Evolutionary conservation across 2,113 vertebrate genomes (phyloP).

Genomic region (Proteles cristata): DNA sequence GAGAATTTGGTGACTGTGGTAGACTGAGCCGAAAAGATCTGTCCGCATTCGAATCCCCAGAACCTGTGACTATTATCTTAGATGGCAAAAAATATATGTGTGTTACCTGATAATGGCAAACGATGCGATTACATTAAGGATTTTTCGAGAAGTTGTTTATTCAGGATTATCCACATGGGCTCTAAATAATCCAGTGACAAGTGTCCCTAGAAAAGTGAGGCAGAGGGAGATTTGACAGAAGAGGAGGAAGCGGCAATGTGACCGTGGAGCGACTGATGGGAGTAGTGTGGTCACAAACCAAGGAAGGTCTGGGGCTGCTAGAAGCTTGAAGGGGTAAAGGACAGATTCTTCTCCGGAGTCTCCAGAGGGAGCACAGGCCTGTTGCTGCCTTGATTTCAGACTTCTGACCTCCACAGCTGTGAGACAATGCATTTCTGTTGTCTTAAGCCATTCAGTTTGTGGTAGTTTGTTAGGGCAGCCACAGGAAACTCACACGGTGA

Average conservation of each 20-base stretch:
- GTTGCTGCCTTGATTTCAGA: background rate
- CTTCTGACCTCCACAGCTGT: background rate
- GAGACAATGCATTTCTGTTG: background rate
- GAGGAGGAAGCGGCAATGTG: background rate
- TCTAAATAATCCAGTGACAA: background rate
- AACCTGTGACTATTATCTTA: background rate
- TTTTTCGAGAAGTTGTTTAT: background rate
- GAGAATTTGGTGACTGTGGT: background rate
- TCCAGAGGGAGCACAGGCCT: background rate
- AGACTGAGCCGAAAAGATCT: background rate
- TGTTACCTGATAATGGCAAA: slow-evolving; percentile 5
- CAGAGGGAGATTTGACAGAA: background rate
- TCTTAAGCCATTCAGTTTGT: too few species aligned
- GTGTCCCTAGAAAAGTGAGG: background rate
- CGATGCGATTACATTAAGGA: background rate
- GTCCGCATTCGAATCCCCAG: background rate
- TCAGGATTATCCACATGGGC: background rate
- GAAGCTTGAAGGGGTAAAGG: background rate
- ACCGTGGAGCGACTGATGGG: background rate
- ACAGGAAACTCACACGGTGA: background rate
- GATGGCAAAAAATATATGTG: background rate
- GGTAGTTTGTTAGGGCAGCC: background rate
- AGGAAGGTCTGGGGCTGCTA: background rate
- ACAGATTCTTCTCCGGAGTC: background rate
- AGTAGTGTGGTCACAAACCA: background rate